Evolutionary conservation across 2,113 vertebrate genomes (phyloP).

Genomic region (Saguinus midas): DNA sequence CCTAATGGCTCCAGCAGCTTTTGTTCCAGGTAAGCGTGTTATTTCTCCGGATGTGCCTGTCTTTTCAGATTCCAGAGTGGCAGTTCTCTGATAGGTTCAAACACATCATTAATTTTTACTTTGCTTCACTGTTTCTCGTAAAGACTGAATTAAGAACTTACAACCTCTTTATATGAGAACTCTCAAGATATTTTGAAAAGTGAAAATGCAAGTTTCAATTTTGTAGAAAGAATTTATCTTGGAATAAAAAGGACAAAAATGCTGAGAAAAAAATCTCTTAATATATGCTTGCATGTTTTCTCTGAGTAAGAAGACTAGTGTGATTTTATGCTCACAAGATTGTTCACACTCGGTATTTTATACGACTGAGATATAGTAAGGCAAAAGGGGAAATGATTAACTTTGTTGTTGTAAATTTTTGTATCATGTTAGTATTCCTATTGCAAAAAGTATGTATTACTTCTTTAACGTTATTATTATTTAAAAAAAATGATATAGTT

Average conservation of each 20-base stretch:
- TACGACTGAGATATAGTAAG: not conserved
- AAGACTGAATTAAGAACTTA: not conserved
- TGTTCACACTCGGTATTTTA: not conserved
- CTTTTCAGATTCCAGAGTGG: not conserved
- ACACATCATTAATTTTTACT: not conserved
- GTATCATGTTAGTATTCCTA: not conserved
- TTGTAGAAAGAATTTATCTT: not conserved
- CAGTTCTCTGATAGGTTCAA: not conserved
- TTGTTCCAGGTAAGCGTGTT: not conserved
- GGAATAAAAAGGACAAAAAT: not conserved
- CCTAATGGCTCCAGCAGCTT: not conserved
- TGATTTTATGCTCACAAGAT: not conserved
- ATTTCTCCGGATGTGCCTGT: not conserved
- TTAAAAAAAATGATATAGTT: not conserved
- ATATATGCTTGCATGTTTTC: not conserved
- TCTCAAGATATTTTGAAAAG: not conserved
- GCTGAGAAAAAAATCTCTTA: not conserved
- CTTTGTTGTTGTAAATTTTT: not conserved
- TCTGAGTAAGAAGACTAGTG: not conserved
- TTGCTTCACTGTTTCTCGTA: not conserved
- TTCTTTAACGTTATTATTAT: slow-evolving; percentile 18
- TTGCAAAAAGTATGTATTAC: not conserved
- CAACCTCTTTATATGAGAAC: not conserved
- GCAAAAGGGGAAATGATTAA: not conserved
- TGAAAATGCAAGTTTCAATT: not conserved